These are phyloP conservation scores for Dysmachus trigonus DNA, from an alignment of 2,888 invertebrate species.

Conservation along the genomic window DNA sequence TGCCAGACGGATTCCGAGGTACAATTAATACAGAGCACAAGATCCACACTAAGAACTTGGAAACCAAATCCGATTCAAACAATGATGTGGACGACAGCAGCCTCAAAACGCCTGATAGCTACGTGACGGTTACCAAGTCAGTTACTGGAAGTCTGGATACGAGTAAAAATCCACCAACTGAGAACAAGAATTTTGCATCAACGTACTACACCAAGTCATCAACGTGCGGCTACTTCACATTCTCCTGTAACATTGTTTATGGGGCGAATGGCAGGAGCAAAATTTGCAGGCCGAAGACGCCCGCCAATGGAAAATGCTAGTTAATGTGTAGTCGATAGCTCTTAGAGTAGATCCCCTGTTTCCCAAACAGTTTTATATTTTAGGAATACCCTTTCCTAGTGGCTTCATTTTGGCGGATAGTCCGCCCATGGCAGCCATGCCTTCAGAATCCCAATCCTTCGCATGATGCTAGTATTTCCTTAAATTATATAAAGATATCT, in stretches of 20 bases:
- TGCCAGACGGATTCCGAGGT: slow-evolving; percentile 63
- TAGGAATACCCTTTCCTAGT: not conserved
- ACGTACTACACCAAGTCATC: slow-evolving; percentile 88
- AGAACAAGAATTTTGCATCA: slow-evolving; percentile 78
- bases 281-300: slow-evolving; percentile 82
- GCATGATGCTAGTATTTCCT: not conserved
- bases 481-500: not conserved
- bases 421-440: not conserved
- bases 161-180: slow-evolving; percentile 68
- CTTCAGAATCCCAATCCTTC: not conserved
- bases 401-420: not conserved
- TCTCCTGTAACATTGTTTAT: slow-evolving; percentile 82
- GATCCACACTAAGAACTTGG: slow-evolving; percentile 61
- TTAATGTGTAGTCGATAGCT: not conserved
- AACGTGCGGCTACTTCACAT: slow-evolving; percentile 87
- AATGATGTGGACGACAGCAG: slow-evolving; percentile 53
- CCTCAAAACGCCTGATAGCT: slow-evolving; percentile 70
- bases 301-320: slow-evolving; percentile 75
- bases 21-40: slow-evolving; percentile 63
- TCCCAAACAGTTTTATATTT: not conserved
- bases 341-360: not conserved
- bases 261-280: slow-evolving; percentile 80
- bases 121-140: slow-evolving; percentile 82
- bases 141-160: slow-evolving; percentile 77
- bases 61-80: slow-evolving; percentile 51